A percentile compares a stretch with the other conserved stretches of the same genome.
Evolutionary conservation across 2,113 vertebrate species (phyloP).

Genomic region (Sinocyclocheilus grahami): DNA sequence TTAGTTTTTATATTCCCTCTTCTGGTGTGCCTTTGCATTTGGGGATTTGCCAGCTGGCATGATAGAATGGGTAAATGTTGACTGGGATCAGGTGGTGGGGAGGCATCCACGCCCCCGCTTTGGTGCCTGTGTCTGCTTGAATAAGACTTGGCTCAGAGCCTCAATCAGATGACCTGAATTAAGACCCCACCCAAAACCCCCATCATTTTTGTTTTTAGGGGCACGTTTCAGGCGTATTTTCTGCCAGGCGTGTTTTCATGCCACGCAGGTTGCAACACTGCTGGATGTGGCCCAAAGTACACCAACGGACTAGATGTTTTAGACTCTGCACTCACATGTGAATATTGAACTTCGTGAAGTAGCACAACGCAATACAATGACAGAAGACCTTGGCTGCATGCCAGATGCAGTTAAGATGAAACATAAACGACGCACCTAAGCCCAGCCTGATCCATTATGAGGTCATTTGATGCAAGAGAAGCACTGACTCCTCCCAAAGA

Average conservation of each 20-base stretch:
- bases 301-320: background rate
- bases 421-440: too few species aligned
- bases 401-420: too few species aligned
- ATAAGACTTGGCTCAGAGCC: slow-evolving; percentile 63
- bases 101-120: slow-evolving; percentile 68
- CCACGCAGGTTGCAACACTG: background rate
- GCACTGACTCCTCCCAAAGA: too few species aligned
- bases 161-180: slow-evolving; percentile 38
- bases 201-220: background rate
- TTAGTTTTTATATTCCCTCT: slow-evolving; percentile 69
- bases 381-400: too few species aligned
- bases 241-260: background rate
- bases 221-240: background rate
- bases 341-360: too few species aligned
- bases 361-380: too few species aligned
- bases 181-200: slow-evolving; percentile 20
- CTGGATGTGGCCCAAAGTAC: background rate
- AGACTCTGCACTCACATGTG: too few species aligned
- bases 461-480: too few species aligned
- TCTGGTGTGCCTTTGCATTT: slow-evolving; percentile 60
- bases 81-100: slow-evolving; percentile 54
- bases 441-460: too few species aligned
- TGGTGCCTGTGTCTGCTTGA: slow-evolving; percentile 51
- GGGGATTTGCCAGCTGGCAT: slow-evolving; percentile 69
- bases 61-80: slow-evolving; percentile 34